These are phyloP conservation scores for Siphamia tubifer DNA, from an alignment of 2,113 vertebrate genomes.

Conservation along the genomic window DNA sequence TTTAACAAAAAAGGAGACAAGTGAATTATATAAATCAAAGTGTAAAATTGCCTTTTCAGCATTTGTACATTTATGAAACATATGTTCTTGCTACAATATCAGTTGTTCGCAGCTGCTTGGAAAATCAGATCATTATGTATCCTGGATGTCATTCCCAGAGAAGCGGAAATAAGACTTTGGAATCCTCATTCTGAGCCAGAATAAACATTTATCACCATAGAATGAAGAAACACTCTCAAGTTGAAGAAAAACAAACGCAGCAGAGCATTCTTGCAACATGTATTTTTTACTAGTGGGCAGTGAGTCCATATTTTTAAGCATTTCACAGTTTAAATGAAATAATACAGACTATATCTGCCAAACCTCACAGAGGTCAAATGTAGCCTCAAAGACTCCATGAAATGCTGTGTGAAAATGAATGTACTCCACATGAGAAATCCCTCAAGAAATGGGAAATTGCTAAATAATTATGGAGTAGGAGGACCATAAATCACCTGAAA, in stretches of 20 bases:
- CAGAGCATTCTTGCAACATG: background rate
- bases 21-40: too few relatives aligned
- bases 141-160: slow-evolving; percentile 6
- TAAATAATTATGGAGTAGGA: background rate
- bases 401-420: background rate
- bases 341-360: background rate
- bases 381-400: background rate
- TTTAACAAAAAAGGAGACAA: too few relatives aligned
- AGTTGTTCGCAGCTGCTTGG: slow-evolving; percentile 18
- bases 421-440: background rate
- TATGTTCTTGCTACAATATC: too few relatives aligned
- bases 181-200: slow-evolving; percentile 24
- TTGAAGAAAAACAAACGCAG: background rate
- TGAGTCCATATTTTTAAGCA: background rate
- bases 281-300: background rate
- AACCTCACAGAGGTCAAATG: background rate
- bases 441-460: background rate
- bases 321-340: background rate
- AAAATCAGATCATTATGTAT: background rate
- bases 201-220: slow-evolving; percentile 2
- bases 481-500: slow-evolving; percentile 1
- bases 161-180: background rate
- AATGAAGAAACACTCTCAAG: background rate
- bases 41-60: too few relatives aligned
- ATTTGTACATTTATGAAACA: too few relatives aligned